phyloP scores from a whole-genome alignment of 2,113 vertebrate genomes.

The Gallinago paraguaiae region DNA sequence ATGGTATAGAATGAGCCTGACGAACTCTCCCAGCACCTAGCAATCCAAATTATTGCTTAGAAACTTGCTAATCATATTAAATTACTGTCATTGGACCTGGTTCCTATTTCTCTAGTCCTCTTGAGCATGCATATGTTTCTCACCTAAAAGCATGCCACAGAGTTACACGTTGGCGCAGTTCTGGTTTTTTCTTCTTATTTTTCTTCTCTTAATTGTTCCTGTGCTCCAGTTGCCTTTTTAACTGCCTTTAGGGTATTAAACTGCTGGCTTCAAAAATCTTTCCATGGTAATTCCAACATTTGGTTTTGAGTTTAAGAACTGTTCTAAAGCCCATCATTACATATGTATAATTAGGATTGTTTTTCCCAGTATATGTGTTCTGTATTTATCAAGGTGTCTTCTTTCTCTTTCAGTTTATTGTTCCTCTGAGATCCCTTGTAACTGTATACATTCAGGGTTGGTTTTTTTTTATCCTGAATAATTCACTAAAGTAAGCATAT shows the following conservation, averaged over 20 bases:
- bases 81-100: background rate
- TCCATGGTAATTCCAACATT: background rate
- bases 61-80: background rate
- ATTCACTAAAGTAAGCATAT: background rate
- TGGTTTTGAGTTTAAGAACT: background rate
- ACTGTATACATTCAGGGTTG: background rate
- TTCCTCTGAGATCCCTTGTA: background rate
- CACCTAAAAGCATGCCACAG: background rate
- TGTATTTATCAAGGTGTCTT: background rate
- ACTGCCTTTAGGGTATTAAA: background rate
- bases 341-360: background rate
- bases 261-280: background rate
- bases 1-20: accelerated
- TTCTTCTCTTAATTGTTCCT: background rate
- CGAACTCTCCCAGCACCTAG: background rate
- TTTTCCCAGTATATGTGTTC: background rate
- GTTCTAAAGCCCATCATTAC: background rate
- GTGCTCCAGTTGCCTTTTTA: background rate
- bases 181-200: background rate
- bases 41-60: background rate
- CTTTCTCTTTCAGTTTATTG: background rate
- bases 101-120: background rate
- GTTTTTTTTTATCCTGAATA: background rate
- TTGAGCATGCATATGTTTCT: background rate
- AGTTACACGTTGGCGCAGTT: background rate